phyloP scores from a whole-genome alignment of 1,140 invertebrate species.

The Manduca sexta region DNA sequence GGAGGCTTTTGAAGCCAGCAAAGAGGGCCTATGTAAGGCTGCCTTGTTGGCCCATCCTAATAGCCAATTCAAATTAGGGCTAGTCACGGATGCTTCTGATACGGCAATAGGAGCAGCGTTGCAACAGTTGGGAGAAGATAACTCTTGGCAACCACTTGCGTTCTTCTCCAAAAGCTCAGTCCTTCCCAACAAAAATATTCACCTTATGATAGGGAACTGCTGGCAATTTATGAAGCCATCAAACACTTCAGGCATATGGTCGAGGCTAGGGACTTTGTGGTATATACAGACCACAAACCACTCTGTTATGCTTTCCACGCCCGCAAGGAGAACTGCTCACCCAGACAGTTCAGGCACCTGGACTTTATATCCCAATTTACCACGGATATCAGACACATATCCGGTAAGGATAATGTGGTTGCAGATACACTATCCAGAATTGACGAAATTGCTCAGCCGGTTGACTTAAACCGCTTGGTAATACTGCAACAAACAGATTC shows the following conservation, averaged over 20 bases:
- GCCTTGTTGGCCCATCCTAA: constrained; percentile 28
- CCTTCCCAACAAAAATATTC: constrained; percentile 9
- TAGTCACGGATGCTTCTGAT: constrained; percentile 53
- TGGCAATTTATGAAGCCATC: constrained; percentile 1
- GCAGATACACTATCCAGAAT: constrained; percentile 12
- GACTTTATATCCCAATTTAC: constrained; percentile 15
- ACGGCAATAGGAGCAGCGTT: constrained; percentile 38
- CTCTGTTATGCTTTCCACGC: constrained; percentile 2
- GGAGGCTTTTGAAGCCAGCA: constrained; percentile 12
- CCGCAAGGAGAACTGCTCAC: constrained; percentile 3
- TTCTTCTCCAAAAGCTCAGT: constrained; percentile 8
- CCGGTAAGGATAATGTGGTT: constrained; percentile 11
- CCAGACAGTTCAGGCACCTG: constrained; percentile 9
- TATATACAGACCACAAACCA: constrained; percentile 15
- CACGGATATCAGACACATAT: constrained; percentile 10
- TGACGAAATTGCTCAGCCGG: neutral
- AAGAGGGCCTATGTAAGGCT: constrained; percentile 9
- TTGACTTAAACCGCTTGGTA: neutral
- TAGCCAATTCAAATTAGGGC: constrained; percentile 29
- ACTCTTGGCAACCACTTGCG: constrained; percentile 21
- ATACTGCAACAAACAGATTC: constrained; percentile 1
- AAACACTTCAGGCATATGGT: constrained; percentile 12
- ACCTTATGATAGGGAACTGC: constrained; percentile 10
- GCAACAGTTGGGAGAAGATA: constrained; percentile 27
- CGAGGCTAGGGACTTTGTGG: constrained; percentile 3